Evolutionary conservation across 2,888 invertebrate genomes (phyloP), one percentile per base, ranked within the genome.

Genomic region (Biston stratarius): DNA sequence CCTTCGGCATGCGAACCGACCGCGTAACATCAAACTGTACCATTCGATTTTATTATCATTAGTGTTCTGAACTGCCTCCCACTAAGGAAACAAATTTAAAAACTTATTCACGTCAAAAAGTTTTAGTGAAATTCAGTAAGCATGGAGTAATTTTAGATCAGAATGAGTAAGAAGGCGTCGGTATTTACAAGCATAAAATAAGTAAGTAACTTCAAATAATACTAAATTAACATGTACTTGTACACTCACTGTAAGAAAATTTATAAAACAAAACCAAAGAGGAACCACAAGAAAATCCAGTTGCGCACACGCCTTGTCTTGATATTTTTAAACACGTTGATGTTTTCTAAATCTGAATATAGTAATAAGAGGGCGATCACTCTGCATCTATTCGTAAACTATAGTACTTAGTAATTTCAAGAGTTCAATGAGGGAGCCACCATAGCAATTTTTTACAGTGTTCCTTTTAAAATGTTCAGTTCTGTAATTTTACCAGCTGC

Each of bases 351-450:
- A 80, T 85, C 86, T 85, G 83, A 83, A 88, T 89, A 88, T 89
- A 90, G 88, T 84, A 79, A 78, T 81, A 84, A 82, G 89, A 89
- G 91, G 91, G 90, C 90, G 89, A 88, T 90, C 87, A 87, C 89
- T 86, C 86, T 78, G 73, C 76, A 79, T 88, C 89, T 91, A 90
- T 91, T 90, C 85, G 84, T 87, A 86, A 85, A 86, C 87, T n/a
- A 14, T 9, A 44, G 8, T 9, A 40, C 53, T 15, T 24, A 15
- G 15, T 40, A 40, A 24, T 12, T 15, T 10, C 11, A 11, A 40
- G 9, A 40, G 53, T 15, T 40, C 12, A 33, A 12, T 10, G 33
- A 15, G 5, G 42, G 55, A 55, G 42, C 42, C 42, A 33, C 24
- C 1, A 42, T 9, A 42, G 55, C 8, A 33, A 24, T 55, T 42